phyloP scores from a whole-genome alignment of 2,888 invertebrate genomes.

The Cephus rjabovi region DNA sequence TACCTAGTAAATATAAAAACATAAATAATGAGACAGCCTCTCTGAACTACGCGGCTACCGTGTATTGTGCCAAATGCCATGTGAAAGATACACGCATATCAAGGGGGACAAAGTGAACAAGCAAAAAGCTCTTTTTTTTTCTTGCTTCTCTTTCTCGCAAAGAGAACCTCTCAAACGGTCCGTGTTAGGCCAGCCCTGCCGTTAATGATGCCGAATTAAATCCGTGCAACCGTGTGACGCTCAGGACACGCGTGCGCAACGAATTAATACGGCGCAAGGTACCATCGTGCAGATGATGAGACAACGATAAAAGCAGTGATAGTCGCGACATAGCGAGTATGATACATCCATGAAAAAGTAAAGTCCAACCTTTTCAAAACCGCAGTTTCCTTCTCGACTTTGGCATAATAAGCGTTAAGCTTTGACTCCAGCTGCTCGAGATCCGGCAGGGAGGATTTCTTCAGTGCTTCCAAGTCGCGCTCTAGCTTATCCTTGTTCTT shows the following conservation, averaged over 20 bases:
- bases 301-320: neutral
- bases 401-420: slow-evolving; percentile 82
- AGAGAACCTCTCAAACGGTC: too few relatives aligned
- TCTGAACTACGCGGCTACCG: neutral
- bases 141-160: too few relatives aligned
- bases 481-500: slow-evolving; percentile 70
- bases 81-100: too few relatives aligned
- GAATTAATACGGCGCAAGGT: too few relatives aligned
- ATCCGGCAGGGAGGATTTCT: slow-evolving; percentile 77
- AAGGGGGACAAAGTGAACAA: too few relatives aligned
- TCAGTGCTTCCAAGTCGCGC: slow-evolving; percentile 75
- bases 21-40: slow-evolving; percentile 12
- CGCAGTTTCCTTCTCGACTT: slow-evolving; percentile 75
- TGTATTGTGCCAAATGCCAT: neutral
- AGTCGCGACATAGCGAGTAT: neutral
- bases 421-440: slow-evolving; percentile 82
- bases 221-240: too few relatives aligned
- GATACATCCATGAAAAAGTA: neutral
- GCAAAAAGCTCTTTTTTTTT: too few relatives aligned
- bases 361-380: slow-evolving; percentile 69
- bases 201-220: too few relatives aligned
- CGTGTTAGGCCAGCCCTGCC: too few relatives aligned
- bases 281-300: too few relatives aligned
- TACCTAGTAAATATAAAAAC: slow-evolving; percentile 57
- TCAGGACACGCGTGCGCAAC: too few relatives aligned